phyloP scores from a whole-genome alignment of 37 sponge, comb jelly and placozoan species.

The Chondrilla cf. caribensis region DNA sequence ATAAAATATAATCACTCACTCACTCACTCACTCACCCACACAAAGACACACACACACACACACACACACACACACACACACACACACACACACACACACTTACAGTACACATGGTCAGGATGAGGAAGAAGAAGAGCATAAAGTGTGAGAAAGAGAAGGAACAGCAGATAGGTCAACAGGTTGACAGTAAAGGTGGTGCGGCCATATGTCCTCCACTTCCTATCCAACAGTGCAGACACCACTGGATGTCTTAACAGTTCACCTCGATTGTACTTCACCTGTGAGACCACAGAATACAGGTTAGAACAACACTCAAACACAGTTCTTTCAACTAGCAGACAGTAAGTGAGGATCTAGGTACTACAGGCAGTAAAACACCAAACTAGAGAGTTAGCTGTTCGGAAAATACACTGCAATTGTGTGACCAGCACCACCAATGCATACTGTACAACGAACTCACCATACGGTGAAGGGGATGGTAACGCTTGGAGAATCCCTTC shows the following conservation, averaged over 20 bases:
- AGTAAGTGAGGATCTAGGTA: too few relatives aligned
- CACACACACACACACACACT: slow-evolving; percentile 18
- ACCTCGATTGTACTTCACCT: neutral
- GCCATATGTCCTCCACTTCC: slow-evolving; percentile 86
- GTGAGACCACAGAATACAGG: neutral
- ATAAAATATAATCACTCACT: neutral
- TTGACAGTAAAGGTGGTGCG: slow-evolving; percentile 74
- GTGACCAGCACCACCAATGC: too few relatives aligned
- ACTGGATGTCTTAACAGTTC: neutral
- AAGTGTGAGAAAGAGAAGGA: slow-evolving; percentile 68
- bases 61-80: neutral
- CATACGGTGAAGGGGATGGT: slow-evolving; percentile 60
- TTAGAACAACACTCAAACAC: neutral
- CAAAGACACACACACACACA: too few relatives aligned
- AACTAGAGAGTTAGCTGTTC: too few relatives aligned
- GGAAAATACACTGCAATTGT: too few relatives aligned
- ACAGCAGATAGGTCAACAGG: slow-evolving; percentile 73
- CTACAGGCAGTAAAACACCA: too few relatives aligned
- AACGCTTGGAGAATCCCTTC: slow-evolving; percentile 30
- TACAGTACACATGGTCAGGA: slow-evolving; percentile 47
- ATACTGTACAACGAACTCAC: slow-evolving; percentile 28
- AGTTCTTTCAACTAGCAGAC: too few relatives aligned
- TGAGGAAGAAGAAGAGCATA: slow-evolving; percentile 71
- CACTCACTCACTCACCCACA: too few relatives aligned
- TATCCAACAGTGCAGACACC: slow-evolving; percentile 37